These are phyloP conservation scores for Chrysolina oricalcia DNA, from an alignment of 2,888 invertebrate species.

Conservation along the genomic window DNA sequence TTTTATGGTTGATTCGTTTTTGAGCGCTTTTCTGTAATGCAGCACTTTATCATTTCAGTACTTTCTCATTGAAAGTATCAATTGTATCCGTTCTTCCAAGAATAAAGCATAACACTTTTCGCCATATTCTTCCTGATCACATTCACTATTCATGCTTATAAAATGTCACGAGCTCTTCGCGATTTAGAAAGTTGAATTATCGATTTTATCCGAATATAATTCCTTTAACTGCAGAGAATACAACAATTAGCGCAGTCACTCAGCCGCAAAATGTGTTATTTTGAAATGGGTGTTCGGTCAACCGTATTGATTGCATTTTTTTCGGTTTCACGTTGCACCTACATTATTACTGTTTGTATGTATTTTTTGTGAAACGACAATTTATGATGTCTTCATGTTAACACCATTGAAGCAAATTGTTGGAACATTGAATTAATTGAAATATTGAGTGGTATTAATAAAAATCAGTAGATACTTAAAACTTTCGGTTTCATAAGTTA, in stretches of 20 bases:
- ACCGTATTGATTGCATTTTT: slow-evolving; percentile 8
- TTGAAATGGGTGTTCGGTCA: slow-evolving; percentile 3
- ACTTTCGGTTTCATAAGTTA: too few species aligned
- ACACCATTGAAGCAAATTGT: not conserved
- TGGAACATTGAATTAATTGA: too few species aligned
- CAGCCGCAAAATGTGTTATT: slow-evolving; percentile 27
- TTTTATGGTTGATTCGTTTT: not conserved
- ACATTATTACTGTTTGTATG: not conserved
- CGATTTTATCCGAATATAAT: slow-evolving; percentile 24
- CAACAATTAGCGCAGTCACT: slow-evolving; percentile 19
- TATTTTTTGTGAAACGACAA: not conserved
- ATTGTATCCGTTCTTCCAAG: not conserved
- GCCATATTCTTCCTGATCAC: not conserved
- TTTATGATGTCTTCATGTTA: not conserved
- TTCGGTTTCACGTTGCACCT: slow-evolving; percentile 4
- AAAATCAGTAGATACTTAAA: too few species aligned
- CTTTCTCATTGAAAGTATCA: slow-evolving; percentile 18
- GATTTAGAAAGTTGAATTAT: slow-evolving; percentile 28
- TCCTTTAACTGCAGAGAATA: slow-evolving; percentile 16
- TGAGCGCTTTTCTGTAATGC: not conserved
- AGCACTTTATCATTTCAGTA: not conserved
- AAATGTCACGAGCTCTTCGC: slow-evolving; percentile 5
- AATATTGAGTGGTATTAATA: too few species aligned
- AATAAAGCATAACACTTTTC: not conserved
- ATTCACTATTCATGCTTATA: not conserved